Evolutionary conservation across 2,888 invertebrate genomes (phyloP), one percentile per base, ranked within the genome.

Genomic region (Acrobasis repandana): DNA sequence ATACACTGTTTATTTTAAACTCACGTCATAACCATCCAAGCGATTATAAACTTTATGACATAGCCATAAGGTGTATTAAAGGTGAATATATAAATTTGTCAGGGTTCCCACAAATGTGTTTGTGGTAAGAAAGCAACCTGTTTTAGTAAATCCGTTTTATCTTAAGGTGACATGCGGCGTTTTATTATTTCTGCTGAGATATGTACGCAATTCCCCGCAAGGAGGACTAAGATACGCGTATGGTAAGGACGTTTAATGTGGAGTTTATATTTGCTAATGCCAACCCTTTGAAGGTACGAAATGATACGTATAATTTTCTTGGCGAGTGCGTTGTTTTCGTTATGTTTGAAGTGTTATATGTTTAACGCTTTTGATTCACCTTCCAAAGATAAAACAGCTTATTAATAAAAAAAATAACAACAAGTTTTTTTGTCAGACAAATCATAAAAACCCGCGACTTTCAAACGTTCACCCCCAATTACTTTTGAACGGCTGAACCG

Each of bases 81-180:
- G 58, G 75, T 64, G 68, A 83, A 73, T 6, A 0, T 0, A 0
- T 0, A 0, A 0, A 6, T 69, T 72, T 78, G 61, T 63, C 69
- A 60, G 43, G 54, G 54, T 9, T 49, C 9, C 18, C 10, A 15
- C 34, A 58, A 18, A 62, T 61, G 65, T 10, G 18, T 3, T 38
- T 54, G 54, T 38, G 38, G 54, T 54, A 54, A 54, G 54, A 79
- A 82, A 79, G 72, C 77, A 88, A 86, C 84, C 86, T 88, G 88
- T 79, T 87, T 85, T 79, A 80, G 84, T 80, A 85, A 84, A 85
- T 83, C 84, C 85, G 83, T 86, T 89, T 89, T 89, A 89, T 89
- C 89, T 89, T 80, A 82, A 88, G 86, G 88, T 87, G 88, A 88
- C 87, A 85, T 80, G 78, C 76, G 73, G 83, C 76, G 85, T 85